phyloP scores from a whole-genome alignment of 2,888 invertebrate species.

The Cerastis leucographa region DNA sequence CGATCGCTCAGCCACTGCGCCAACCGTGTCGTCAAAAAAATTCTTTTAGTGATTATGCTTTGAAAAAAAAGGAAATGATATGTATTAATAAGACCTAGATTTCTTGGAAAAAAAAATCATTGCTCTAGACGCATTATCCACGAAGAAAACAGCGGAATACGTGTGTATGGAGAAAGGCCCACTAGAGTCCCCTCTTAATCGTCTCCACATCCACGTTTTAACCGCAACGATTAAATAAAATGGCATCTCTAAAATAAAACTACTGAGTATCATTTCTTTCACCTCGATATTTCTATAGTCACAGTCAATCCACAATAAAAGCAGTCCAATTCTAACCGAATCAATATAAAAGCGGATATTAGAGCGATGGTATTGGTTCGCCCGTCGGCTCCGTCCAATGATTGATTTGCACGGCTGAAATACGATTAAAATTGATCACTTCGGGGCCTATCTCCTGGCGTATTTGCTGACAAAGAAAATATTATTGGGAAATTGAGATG shows the following conservation, averaged over 20 bases:
- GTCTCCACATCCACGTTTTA: neutral
- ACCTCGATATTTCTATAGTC: slow-evolving; percentile 20
- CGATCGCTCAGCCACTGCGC: no score
- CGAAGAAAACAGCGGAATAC: no score
- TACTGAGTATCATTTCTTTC: slow-evolving; percentile 1
- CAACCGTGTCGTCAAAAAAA: no score
- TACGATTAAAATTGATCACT: slow-evolving; percentile 59
- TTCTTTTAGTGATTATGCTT: no score
- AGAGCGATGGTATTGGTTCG: slow-evolving; percentile 28
- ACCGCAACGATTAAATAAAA: slow-evolving; percentile 19
- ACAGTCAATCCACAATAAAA: slow-evolving; percentile 8
- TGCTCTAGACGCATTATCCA: no score
- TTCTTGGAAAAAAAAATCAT: no score
- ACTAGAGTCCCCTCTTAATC: neutral
- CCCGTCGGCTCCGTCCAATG: slow-evolving; percentile 26
- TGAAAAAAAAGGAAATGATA: no score
- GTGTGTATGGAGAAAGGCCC: no score
- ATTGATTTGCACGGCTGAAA: slow-evolving; percentile 53
- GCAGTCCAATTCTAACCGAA: slow-evolving; percentile 7
- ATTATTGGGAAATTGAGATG: slow-evolving; percentile 34
- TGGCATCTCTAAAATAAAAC: neutral
- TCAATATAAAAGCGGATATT: slow-evolving; percentile 39
- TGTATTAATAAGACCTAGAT: no score
- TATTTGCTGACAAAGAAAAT: slow-evolving; percentile 44
- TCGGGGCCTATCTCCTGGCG: slow-evolving; percentile 9